A percentile compares a stretch with the other conserved stretches of the same genome.
Conservation (phyloP, 2,888 invertebrate genomes). For the Parnassius glacialis region DNA sequence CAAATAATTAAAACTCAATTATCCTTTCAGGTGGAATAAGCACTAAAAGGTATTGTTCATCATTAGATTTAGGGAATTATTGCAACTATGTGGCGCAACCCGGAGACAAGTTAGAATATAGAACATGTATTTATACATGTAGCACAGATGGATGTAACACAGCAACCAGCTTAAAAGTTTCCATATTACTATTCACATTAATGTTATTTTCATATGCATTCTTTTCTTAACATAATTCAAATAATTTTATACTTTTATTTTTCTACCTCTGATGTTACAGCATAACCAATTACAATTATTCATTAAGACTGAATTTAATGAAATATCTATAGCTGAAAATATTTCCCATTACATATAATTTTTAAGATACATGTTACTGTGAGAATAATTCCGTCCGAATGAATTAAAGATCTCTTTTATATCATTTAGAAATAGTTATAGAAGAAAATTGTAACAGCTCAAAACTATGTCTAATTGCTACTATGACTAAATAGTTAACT, state of each 20-base stretch:
- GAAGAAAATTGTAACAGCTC: too few relatives aligned
- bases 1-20: neutral
- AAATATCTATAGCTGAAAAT: too few relatives aligned
- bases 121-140: constrained; percentile 94
- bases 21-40: constrained; percentile 89
- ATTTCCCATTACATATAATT: too few relatives aligned
- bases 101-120: constrained; percentile 91
- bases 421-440: too few relatives aligned
- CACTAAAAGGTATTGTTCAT: constrained; percentile 92
- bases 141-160: constrained; percentile 90
- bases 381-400: too few relatives aligned
- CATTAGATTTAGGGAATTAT: constrained; percentile 92
- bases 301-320: neutral
- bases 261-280: constrained; percentile 16
- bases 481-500: too few relatives aligned
- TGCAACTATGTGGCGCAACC: constrained; percentile 93
- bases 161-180: constrained; percentile 51
- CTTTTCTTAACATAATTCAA: constrained; percentile 13
- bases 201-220: constrained; percentile 29
- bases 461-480: too few relatives aligned
- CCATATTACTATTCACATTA: constrained; percentile 39
- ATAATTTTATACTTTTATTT: neutral
- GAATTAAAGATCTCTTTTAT: too few relatives aligned
- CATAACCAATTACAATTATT: constrained; percentile 2
- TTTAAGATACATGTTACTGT: too few relatives aligned